Evolutionary conservation across 2,113 vertebrate genomes (phyloP).

Genomic region (Heteronetta atricapilla): DNA sequence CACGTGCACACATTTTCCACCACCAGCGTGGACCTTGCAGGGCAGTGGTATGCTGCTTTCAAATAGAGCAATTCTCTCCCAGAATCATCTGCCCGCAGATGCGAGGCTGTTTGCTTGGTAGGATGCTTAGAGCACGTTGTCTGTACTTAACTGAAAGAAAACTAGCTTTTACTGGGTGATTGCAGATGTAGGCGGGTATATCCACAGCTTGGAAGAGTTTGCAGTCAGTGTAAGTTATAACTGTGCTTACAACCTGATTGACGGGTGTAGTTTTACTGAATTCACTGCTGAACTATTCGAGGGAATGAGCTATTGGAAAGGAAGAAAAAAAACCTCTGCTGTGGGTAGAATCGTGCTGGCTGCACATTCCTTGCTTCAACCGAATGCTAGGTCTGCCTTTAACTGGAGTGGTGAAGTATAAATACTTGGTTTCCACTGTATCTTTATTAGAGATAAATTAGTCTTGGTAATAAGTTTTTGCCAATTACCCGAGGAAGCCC

Average conservation of each 20-base stretch:
- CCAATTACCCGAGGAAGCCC: neutral
- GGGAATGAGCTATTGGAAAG: neutral
- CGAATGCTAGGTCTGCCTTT: neutral
- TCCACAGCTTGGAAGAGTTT: neutral
- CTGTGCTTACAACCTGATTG: neutral
- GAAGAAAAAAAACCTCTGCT: neutral
- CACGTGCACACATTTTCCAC: fast-evolving
- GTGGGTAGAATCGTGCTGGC: neutral
- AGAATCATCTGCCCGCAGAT: neutral
- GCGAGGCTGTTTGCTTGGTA: neutral
- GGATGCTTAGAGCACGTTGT: neutral
- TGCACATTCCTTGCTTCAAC: neutral
- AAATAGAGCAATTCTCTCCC: neutral
- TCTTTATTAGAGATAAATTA: neutral
- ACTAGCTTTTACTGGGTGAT: neutral
- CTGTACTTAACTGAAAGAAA: neutral
- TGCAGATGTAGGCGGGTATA: neutral
- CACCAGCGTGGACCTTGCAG: neutral
- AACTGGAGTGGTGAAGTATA: neutral
- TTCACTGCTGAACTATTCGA: neutral
- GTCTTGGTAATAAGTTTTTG: neutral
- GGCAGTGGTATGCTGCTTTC: neutral
- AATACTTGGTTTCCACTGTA: neutral
- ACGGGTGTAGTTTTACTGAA: neutral
- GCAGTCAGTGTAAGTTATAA: neutral